Percentiles rank a stretch among this genome's conserved stretches.
Conservation (phyloP, 64 coral and sea anemone species). For the Stylophora pistillata region DNA sequence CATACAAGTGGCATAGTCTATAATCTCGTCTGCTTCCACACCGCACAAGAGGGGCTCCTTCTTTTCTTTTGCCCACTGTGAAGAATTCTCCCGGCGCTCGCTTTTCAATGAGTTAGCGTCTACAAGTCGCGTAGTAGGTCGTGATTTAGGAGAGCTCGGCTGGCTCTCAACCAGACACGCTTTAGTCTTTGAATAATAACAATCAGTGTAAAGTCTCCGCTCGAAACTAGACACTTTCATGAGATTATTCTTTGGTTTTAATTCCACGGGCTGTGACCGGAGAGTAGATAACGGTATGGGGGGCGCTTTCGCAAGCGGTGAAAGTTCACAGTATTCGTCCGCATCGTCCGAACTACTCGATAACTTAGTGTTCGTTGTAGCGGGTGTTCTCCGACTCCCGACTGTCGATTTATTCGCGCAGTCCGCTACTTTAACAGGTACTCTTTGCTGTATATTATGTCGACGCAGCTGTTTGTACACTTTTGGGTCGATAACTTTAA, state of each 20-base stretch:
- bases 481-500: constrained; percentile 94
- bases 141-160: constrained; percentile 41
- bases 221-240: constrained; percentile 54
- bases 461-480: constrained; percentile 89
- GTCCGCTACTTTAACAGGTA: constrained; percentile 70
- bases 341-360: constrained; percentile 32
- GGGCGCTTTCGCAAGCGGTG: constrained; percentile 81
- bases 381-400: constrained; percentile 22
- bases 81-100: constrained; percentile 9
- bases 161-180: constrained; percentile 70
- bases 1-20: constrained; percentile 98
- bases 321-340: constrained; percentile 91
- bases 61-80: constrained; percentile 35
- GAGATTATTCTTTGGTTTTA: neutral
- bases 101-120: constrained; percentile 22
- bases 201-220: constrained; percentile 68
- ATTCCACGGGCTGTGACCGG: neutral
- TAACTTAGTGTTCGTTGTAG: constrained; percentile 34
- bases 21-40: constrained; percentile 71
- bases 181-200: constrained; percentile 74
- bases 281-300: constrained; percentile 23
- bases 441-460: constrained; percentile 85
- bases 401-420: constrained; percentile 73
- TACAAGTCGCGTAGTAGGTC: constrained; percentile 68
- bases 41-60: constrained; percentile 62